These are phyloP conservation scores for Poecilia velifera DNA, from an alignment of 2,797 vertebrate species.

Conservation along the genomic window DNA sequence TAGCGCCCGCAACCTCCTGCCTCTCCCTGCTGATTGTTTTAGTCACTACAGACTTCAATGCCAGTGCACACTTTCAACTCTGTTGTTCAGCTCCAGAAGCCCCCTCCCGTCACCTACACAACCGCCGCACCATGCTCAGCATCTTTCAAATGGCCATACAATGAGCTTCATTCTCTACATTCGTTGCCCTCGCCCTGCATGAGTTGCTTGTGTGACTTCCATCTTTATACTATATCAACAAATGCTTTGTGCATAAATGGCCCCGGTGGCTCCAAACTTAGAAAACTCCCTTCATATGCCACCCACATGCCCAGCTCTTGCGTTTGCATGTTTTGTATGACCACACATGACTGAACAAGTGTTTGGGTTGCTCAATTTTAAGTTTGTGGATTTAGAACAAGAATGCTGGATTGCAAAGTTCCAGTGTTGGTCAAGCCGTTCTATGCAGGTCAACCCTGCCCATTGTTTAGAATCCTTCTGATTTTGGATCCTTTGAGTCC, in stretches of 20 bases:
- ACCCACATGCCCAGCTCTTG: conserved; percentile 22
- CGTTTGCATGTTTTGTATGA: conserved; percentile 47
- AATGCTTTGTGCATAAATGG: conserved; percentile 69
- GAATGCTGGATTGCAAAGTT: conserved; percentile 48
- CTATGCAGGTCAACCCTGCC: conserved; percentile 57
- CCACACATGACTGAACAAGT: conserved; percentile 32
- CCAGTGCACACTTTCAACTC: conserved; percentile 52
- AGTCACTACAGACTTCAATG: conserved; percentile 50
- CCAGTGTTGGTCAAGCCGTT: conserved; percentile 61
- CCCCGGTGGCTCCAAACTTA: conserved; percentile 54
- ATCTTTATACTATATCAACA: conserved; percentile 75
- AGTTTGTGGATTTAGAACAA: conserved; percentile 40
- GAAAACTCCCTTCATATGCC: conserved; percentile 43
- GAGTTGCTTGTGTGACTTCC: conserved; percentile 68
- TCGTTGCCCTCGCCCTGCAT: conserved; percentile 67
- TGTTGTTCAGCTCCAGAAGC: conserved; percentile 49
- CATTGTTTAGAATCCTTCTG: conserved; percentile 18
- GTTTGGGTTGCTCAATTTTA: conserved; percentile 29
- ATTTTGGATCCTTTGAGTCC: background rate
- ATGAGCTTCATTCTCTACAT: conserved; percentile 71
- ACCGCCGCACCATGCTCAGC: conserved; percentile 36
- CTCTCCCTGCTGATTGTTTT: conserved; percentile 45
- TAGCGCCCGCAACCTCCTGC: conserved; percentile 31
- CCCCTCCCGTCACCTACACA: conserved; percentile 30
- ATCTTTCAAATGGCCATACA: conserved; percentile 63